Percentiles rank a stretch among this genome's conserved stretches.
phyloP scores from a whole-genome alignment of 2,888 invertebrate species.

The Saturnia japonica region DNA sequence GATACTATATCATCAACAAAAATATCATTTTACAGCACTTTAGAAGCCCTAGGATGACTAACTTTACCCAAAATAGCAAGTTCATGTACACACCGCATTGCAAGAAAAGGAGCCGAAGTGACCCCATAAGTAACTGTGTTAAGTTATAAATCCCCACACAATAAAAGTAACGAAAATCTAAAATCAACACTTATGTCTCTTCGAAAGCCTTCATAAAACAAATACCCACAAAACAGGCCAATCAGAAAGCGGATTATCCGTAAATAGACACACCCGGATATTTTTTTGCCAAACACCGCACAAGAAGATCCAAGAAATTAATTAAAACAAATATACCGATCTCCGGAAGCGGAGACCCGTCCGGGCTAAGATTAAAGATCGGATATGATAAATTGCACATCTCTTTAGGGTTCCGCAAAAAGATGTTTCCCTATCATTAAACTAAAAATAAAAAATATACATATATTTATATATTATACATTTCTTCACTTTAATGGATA shows the following conservation, averaged over 20 bases:
- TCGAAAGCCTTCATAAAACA: background rate
- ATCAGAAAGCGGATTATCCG: background rate
- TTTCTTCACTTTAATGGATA: too few relatives aligned
- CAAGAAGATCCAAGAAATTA: constrained; percentile 6
- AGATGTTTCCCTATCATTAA: too few relatives aligned
- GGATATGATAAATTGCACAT: constrained; percentile 1
- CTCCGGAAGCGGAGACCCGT: background rate
- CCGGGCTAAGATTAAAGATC: constrained; percentile 6
- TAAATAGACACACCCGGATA: background rate
- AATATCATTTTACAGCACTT: too few relatives aligned
- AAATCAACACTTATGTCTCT: background rate
- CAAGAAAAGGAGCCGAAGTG: too few relatives aligned
- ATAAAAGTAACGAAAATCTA: background rate
- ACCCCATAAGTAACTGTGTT: too few relatives aligned
- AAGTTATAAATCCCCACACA: too few relatives aligned
- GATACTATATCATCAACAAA: too few relatives aligned
- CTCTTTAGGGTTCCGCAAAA: background rate
- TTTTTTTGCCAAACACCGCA: background rate
- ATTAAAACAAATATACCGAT: constrained; percentile 10
- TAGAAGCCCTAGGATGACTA: too few relatives aligned
- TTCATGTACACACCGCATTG: too few relatives aligned
- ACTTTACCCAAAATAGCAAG: too few relatives aligned
- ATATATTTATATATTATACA: too few relatives aligned
- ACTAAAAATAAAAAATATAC: background rate
- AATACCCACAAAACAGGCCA: background rate